phyloP scores from a whole-genome alignment of 92 coral and sea anemone genomes.

The Anthopleura xanthogrammica region DNA sequence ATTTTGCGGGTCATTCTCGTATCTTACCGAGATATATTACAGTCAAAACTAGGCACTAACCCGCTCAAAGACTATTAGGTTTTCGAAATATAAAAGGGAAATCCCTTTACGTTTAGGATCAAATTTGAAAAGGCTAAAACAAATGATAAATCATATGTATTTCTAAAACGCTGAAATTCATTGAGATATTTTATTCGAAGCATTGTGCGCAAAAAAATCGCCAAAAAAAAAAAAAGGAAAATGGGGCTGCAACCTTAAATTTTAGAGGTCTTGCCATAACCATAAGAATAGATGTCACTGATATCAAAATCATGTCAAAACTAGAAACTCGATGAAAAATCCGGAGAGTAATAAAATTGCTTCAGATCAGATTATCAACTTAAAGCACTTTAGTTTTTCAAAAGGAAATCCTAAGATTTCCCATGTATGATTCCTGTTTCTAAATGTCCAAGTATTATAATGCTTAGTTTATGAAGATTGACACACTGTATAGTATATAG shows the following conservation, averaged over 20 bases:
- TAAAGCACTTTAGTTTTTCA: slow-evolving; percentile 4
- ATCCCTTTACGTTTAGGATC: neutral
- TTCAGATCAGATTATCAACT: slow-evolving; percentile 20
- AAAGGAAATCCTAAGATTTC: slow-evolving; percentile 29
- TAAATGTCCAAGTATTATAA: neutral
- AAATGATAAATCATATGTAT: neutral
- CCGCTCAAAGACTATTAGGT: neutral
- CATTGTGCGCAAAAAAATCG: neutral
- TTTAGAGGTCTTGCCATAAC: neutral
- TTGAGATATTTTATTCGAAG: neutral
- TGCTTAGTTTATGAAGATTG: neutral
- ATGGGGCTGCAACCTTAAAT: neutral
- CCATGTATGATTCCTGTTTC: neutral
- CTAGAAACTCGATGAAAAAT: slow-evolving; percentile 6
- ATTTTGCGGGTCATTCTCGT: neutral
- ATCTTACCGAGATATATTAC: slow-evolving; percentile 13
- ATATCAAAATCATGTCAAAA: neutral
- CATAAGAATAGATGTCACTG: neutral
- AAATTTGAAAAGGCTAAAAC: neutral
- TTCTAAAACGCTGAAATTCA: neutral
- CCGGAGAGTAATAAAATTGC: neutral
- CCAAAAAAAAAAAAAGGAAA: neutral
- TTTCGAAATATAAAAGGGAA: neutral
- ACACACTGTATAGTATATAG: no score
- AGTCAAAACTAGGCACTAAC: neutral